Conservation (phyloP, 2,797 vertebrate genomes). For the Eleutherodactylus coqui region DNA sequence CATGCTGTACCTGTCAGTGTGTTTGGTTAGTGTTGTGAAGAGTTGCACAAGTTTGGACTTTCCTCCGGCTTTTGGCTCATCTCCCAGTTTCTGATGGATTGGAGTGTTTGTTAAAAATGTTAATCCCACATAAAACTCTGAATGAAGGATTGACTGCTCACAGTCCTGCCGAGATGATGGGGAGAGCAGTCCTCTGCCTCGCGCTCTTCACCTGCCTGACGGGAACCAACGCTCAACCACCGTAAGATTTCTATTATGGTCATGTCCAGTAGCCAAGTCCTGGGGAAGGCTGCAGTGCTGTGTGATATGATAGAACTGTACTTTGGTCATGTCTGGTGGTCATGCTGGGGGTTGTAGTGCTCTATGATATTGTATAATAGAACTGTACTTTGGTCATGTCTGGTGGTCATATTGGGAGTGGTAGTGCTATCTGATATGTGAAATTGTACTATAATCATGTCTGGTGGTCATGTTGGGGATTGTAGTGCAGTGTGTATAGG, state of each 20-base stretch:
- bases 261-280: background rate
- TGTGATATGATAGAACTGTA: background rate
- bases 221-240: background rate
- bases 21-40: background rate
- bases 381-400: background rate
- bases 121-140: slow-evolving; percentile 19
- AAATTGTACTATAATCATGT: background rate
- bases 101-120: slow-evolving; percentile 25
- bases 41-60: slow-evolving; percentile 59
- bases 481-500: background rate
- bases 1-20: background rate
- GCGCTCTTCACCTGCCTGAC: background rate
- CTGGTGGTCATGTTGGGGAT: background rate
- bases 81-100: slow-evolving; percentile 59
- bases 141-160: background rate
- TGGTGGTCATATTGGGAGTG: background rate
- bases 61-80: slow-evolving; percentile 48
- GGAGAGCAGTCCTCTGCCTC: slow-evolving; percentile 5
- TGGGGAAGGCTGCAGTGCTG: background rate
- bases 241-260: slow-evolving; percentile 4
- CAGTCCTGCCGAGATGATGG: slow-evolving; percentile 4
- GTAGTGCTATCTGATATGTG: background rate
- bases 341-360: no score
- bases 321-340: background rate
- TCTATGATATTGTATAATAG: background rate